Percentiles rank a stretch among this genome's conserved stretches.
Conservation (phyloP, 1,140 invertebrate species). For the Zaprionus vittiger region DNA sequence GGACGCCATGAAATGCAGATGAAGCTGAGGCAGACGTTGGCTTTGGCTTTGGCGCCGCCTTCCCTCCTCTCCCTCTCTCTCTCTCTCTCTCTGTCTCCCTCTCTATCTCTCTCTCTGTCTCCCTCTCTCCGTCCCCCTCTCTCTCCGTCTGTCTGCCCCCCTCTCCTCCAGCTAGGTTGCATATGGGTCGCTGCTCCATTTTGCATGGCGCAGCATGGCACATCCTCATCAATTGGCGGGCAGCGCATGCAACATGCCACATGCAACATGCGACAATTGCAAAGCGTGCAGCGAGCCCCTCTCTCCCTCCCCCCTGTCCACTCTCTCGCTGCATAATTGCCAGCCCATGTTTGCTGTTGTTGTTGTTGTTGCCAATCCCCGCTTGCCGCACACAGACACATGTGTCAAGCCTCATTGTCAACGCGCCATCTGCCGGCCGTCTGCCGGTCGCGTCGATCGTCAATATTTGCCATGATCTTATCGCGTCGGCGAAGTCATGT, state of each 20-base stretch:
- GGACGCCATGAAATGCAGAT: conserved; percentile 79
- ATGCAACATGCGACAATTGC: conserved; percentile 49
- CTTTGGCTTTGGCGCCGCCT: conserved; percentile 21
- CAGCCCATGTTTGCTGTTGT: conserved; percentile 59
- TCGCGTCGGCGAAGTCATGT: conserved; percentile 75
- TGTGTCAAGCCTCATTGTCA: conserved; percentile 75
- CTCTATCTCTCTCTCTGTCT: conserved; percentile 4
- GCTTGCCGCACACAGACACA: conserved; percentile 47
- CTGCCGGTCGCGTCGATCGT: conserved; percentile 57
- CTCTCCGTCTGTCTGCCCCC: background rate
- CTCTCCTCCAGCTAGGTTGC: conserved; percentile 35
- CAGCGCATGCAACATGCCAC: conserved; percentile 45
- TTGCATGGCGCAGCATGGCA: conserved; percentile 52
- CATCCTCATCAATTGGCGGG: conserved; percentile 73
- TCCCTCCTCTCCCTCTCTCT: background rate
- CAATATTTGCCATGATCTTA: conserved; percentile 82
- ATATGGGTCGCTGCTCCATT: conserved; percentile 79
- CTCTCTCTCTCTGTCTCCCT: background rate
- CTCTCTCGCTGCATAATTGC: conserved; percentile 72
- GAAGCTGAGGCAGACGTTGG: conserved; percentile 65
- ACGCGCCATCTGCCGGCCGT: conserved; percentile 60
- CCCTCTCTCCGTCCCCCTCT: background rate
- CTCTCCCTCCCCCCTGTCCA: background rate
- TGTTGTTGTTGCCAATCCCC: conserved; percentile 41
- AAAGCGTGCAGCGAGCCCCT: conserved; percentile 34